A percentile compares a stretch with the other conserved stretches of the same genome.
Conservation (phyloP, 2,113 vertebrate genomes). For the Pipa parva region DNA sequence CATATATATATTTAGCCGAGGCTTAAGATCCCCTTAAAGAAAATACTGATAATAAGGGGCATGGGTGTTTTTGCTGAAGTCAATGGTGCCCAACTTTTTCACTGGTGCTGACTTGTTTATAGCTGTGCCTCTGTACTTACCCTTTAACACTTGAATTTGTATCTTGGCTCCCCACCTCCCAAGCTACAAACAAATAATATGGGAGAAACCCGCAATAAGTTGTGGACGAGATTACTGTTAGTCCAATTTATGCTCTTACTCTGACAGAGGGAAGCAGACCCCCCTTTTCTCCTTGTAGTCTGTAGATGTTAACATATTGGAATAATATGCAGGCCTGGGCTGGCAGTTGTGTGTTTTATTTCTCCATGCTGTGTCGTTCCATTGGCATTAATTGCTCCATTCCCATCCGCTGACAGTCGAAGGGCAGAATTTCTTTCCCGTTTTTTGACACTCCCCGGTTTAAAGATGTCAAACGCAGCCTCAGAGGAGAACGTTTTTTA, state of each 20-base stretch:
- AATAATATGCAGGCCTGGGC: slow-evolving; percentile 34
- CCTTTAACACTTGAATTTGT: too few relatives aligned
- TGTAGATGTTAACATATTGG: slow-evolving; percentile 18
- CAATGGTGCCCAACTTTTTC: too few relatives aligned
- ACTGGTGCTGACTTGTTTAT: too few relatives aligned
- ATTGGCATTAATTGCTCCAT: slow-evolving; percentile 53
- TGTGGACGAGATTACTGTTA: not conserved
- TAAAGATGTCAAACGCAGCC: slow-evolving; percentile 56
- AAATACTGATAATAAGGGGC: too few relatives aligned
- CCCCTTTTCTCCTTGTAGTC: not conserved
- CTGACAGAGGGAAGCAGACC: not conserved
- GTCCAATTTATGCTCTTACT: not conserved
- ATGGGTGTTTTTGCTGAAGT: too few relatives aligned
- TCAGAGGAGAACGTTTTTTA: slow-evolving; percentile 50
- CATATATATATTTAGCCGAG: too few relatives aligned
- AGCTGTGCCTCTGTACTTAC: too few relatives aligned
- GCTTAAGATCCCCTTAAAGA: too few relatives aligned
- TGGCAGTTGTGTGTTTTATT: slow-evolving; percentile 54
- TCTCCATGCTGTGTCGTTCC: slow-evolving; percentile 53
- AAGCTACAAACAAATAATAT: not conserved
- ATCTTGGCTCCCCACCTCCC: too few relatives aligned
- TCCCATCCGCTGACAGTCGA: slow-evolving; percentile 46
- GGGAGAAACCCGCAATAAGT: not conserved
- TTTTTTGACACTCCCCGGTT: slow-evolving; percentile 54
- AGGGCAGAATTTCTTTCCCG: slow-evolving; percentile 37